A percentile compares a stretch with the other conserved stretches of the same genome.
phyloP scores from a whole-genome alignment of 2,797 vertebrate species.

The Coccyzus lansbergi region DNA sequence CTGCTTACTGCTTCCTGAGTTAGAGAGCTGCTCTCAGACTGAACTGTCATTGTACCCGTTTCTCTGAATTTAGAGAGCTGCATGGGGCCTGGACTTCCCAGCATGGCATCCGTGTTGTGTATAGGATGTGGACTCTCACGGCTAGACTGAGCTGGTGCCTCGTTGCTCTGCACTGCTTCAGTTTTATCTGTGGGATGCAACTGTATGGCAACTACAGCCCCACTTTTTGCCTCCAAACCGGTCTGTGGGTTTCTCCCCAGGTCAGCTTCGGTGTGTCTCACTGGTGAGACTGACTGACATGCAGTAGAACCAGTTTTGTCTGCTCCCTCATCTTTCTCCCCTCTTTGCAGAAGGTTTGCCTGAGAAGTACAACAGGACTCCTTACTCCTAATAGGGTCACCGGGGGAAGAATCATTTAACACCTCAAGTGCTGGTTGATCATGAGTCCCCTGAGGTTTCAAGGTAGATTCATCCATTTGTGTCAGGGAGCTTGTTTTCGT shows the following conservation, averaged over 20 bases:
- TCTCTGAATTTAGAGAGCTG: conserved; percentile 82
- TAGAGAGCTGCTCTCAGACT: conserved; percentile 50
- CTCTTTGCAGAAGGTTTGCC: conserved; percentile 13
- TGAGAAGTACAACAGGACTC: conserved; percentile 24
- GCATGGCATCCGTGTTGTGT: not conserved
- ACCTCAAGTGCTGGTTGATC: conserved; percentile 1
- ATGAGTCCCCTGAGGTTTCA: conserved; percentile 27
- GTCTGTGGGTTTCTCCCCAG: not conserved
- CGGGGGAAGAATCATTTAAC: not conserved
- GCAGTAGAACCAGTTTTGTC: not conserved
- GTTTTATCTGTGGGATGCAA: not conserved
- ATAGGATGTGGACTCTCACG: not conserved
- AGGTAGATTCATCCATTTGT: conserved; percentile 1
- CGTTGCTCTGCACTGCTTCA: accelerated
- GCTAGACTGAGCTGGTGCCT: not conserved
- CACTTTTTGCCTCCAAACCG: not conserved
- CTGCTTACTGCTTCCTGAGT: conserved; percentile 27
- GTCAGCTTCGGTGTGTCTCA: not conserved
- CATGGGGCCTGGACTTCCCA: not conserved
- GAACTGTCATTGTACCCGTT: conserved; percentile 89
- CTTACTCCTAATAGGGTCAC: not conserved
- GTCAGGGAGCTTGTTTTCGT: not conserved
- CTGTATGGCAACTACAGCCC: not conserved
- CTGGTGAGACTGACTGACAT: not conserved
- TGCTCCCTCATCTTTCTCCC: not conserved